phyloP scores from a whole-genome alignment of 2,888 invertebrate genomes.

The Tridacna crocea region DNA sequence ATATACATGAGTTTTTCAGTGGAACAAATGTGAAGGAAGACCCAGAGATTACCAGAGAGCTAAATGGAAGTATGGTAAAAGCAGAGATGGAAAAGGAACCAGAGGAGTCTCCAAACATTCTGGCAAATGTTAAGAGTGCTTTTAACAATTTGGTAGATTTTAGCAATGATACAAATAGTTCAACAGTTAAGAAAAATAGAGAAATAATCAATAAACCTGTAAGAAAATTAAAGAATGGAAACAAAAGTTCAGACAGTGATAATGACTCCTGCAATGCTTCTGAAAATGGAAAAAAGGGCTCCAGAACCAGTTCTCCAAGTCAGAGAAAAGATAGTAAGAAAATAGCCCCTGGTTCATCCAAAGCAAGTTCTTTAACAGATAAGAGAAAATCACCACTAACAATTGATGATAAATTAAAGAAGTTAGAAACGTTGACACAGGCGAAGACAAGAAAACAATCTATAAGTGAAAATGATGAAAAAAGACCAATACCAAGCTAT shows the following conservation, averaged over 20 bases:
- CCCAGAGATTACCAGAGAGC: constrained; percentile 43
- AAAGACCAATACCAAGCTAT: constrained; percentile 48
- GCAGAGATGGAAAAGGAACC: constrained; percentile 33
- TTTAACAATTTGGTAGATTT: constrained; percentile 22
- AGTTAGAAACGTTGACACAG: constrained; percentile 60
- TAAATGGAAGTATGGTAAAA: constrained; percentile 45
- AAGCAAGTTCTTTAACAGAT: constrained; percentile 3
- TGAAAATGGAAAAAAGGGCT: constrained; percentile 39
- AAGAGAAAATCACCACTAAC: constrained; percentile 21
- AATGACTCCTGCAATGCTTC: constrained; percentile 52
- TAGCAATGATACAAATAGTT: constrained; percentile 17
- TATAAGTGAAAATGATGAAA: constrained; percentile 42
- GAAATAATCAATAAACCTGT: constrained; percentile 34
- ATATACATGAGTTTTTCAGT: constrained; percentile 56
- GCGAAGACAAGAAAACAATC: constrained; percentile 51
- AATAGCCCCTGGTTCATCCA: not conserved
- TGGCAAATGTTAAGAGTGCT: constrained; percentile 30
- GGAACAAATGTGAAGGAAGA: constrained; percentile 44
- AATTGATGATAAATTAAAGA: constrained; percentile 53
- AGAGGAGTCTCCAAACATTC: not conserved
- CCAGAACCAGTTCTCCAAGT: constrained; percentile 12
- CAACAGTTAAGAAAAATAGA: constrained; percentile 16
- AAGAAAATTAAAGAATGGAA: constrained; percentile 38
- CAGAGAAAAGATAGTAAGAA: not conserved
- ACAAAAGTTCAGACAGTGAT: constrained; percentile 52